phyloP scores from a whole-genome alignment of 2,888 invertebrate species.

The Troglohyphantes excavatus region DNA sequence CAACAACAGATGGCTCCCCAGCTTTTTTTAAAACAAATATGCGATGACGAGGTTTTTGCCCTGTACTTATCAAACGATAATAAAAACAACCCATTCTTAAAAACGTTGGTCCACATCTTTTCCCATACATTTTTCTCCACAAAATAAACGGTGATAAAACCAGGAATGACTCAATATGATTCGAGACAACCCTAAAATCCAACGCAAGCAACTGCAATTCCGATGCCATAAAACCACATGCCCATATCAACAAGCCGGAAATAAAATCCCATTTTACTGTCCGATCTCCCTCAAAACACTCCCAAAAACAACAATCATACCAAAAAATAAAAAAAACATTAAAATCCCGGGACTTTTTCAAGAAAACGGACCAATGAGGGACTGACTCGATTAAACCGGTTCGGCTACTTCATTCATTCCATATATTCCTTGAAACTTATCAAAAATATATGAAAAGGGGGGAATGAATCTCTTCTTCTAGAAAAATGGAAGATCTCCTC shows the following conservation, averaged over 20 bases:
- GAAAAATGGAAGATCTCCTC: conserved; percentile 46
- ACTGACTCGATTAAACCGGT: conserved; percentile 63
- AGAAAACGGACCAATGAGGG: conserved; percentile 41
- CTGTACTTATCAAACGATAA: too few species aligned
- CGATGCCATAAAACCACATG: not conserved
- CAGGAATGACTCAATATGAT: too few species aligned
- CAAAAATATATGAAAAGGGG: conserved; percentile 64
- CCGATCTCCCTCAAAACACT: conserved; percentile 3
- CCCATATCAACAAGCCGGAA: not conserved
- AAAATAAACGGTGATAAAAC: too few species aligned
- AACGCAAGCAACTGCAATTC: too few species aligned
- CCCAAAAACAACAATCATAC: not conserved
- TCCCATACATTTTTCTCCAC: too few species aligned
- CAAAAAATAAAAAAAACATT: conserved; percentile 37
- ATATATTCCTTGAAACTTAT: conserved; percentile 42
- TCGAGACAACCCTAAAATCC: too few species aligned
- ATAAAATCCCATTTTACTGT: not conserved
- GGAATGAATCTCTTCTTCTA: conserved; percentile 36
- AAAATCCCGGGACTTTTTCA: conserved; percentile 2
- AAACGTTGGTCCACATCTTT: too few species aligned
- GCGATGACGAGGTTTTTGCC: too few species aligned
- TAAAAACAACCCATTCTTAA: too few species aligned
- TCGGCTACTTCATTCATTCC: conserved; percentile 38
- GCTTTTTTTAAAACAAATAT: too few species aligned
- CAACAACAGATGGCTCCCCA: too few species aligned